A percentile compares a stretch with the other conserved stretches of the same genome.
These are phyloP conservation scores for Timema podura DNA, from an alignment of 2,888 invertebrate species.

Conservation along the genomic window DNA sequence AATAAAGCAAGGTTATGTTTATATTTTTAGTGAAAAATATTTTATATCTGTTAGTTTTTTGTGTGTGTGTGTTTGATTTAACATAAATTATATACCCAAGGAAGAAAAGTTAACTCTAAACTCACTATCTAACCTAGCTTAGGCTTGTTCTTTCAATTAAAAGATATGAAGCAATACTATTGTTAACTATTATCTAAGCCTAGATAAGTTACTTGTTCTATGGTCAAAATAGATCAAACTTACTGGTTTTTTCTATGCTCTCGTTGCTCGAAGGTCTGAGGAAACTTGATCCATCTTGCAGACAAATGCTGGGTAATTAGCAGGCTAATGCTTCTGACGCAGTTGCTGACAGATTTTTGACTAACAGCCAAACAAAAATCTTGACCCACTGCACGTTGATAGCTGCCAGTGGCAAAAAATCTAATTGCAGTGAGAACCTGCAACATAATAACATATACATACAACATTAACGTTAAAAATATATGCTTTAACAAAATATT, in stretches of 20 bases:
- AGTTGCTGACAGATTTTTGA: slow-evolving; percentile 15
- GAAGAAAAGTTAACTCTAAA: too few relatives aligned
- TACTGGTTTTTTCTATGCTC: neutral
- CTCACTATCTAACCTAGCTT: too few relatives aligned
- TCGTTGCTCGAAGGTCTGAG: neutral
- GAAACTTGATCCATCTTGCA: slow-evolving; percentile 24
- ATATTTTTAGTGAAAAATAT: too few relatives aligned
- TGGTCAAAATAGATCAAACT: neutral
- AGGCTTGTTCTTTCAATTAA: too few relatives aligned
- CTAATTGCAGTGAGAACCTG: slow-evolving; percentile 23
- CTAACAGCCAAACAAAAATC: slow-evolving; percentile 17
- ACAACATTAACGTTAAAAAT: neutral
- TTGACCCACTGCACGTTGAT: slow-evolving; percentile 22
- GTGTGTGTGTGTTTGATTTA: neutral
- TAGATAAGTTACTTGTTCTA: too few relatives aligned
- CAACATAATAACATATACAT: neutral
- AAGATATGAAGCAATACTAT: too few relatives aligned
- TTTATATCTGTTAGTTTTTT: too few relatives aligned
- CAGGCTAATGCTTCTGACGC: slow-evolving; percentile 15
- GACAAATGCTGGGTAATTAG: slow-evolving; percentile 20
- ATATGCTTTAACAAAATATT: neutral
- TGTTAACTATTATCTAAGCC: too few relatives aligned
- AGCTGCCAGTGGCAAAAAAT: slow-evolving; percentile 22
- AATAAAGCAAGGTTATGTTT: too few relatives aligned
- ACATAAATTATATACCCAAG: neutral